phyloP scores from a whole-genome alignment of 2,888 invertebrate genomes.

The Drosophila leonis region DNA sequence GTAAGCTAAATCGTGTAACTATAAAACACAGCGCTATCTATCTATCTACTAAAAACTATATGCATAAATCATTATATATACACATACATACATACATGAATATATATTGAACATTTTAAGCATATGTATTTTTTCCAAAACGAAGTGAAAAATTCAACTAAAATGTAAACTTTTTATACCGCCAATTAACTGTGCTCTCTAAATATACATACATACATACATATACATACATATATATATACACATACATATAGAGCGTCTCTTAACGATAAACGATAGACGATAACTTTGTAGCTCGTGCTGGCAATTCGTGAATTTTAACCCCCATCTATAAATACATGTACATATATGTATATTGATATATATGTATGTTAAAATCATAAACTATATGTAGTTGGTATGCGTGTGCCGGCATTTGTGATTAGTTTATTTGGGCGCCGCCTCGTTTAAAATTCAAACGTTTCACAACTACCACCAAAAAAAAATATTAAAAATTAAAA shows the following conservation, averaged over 20 bases:
- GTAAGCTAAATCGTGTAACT: conserved; percentile 55
- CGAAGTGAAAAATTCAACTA: conserved; percentile 28
- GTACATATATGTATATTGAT: conserved; percentile 34
- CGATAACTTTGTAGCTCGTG: conserved; percentile 16
- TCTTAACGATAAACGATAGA: conserved; percentile 31
- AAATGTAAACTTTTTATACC: conserved; percentile 75
- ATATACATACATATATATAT: conserved; percentile 36
- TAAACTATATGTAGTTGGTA: conserved; percentile 59
- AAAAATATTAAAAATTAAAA: not conserved
- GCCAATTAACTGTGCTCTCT: conserved; percentile 80
- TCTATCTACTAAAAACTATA: conserved; percentile 23
- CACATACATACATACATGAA: conserved; percentile 21
- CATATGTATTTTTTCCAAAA: conserved; percentile 43
- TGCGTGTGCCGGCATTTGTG: conserved; percentile 69
- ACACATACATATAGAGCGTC: conserved; percentile 13
- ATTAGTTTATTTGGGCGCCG: conserved; percentile 62
- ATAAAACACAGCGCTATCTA: conserved; percentile 58
- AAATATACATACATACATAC: conserved; percentile 44
- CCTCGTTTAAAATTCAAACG: conserved; percentile 39
- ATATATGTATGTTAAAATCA: conserved; percentile 55
- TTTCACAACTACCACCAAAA: conserved; percentile 47
- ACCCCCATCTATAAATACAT: conserved; percentile 44
- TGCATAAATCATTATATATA: conserved; percentile 33
- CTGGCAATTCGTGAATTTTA: conserved; percentile 37
- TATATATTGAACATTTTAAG: conserved; percentile 34